Base-by-base conservation (phyloP, 2,888 invertebrate genomes). In the Ommatoiulus sabulosus region DNA sequence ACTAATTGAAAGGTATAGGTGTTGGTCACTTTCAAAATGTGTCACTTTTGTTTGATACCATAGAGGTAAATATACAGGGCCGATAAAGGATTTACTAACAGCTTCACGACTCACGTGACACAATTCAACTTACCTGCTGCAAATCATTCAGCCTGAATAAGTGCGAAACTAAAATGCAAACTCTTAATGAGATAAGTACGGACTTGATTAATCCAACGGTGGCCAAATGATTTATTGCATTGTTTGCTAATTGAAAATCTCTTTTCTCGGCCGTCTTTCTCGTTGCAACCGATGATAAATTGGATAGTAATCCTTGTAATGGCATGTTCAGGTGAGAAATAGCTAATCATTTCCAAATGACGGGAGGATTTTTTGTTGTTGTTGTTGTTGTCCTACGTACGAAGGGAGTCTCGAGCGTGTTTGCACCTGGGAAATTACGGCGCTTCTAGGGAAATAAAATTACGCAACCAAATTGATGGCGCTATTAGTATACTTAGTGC, bases 401-500 rank as follows among this genome's bases (percentile, higher is more conserved):
- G 72, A 24, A 72, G 72, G 72, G 72, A 57, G 72, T 24, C 20
- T 24, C 72, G 24, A 72, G 24, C 57, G 57, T 72, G 72, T 72
- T 72, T 72, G 72, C 72, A 72, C 72, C 72, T 72, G 72, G 72
- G 72, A 72, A 72, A 72, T 72, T 72, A 72, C 6, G 72, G 72
- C 72, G 72, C 72, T 72, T 72, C 72, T 72, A 72, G 72, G 72
- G 72, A 72, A 72, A 72, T 72, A 72, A 72, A 72, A 72, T 72
- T 72, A 72, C 72, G 72, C 72, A 72, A 72, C 72, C 8, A 72
- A 63, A 63, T 63, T 63, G 63, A 72, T 72, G 72, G 72, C 72
- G 72, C 72, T 72, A 72, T 72, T 72, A 72, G 72, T 20, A 24
- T n/a, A 72, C 72, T 24, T 10, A n/a, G 24, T 17, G 72, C 72